Evolutionary conservation across 2,113 vertebrate species (phyloP).

Genomic region (Saguinus midas): DNA sequence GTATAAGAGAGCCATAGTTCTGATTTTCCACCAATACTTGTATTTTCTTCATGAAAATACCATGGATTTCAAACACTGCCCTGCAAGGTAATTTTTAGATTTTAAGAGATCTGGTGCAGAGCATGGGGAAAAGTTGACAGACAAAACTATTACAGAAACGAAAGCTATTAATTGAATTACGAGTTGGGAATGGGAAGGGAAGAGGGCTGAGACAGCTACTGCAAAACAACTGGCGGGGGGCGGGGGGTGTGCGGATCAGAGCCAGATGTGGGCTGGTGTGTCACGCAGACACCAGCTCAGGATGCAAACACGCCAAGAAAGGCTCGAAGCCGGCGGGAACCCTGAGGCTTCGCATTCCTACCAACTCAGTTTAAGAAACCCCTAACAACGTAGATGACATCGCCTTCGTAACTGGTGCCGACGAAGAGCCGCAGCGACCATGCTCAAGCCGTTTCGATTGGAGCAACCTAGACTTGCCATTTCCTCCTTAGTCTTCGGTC

Average conservation of each 20-base stretch:
- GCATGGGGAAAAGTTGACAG: neutral
- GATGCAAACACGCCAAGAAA: neutral
- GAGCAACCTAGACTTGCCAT: neutral
- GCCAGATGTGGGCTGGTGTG: neutral
- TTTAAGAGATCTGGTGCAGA: conserved; percentile 8
- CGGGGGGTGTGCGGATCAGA: neutral
- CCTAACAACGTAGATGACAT: neutral
- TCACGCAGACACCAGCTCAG: neutral
- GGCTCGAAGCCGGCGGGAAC: neutral
- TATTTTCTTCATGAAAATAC: neutral
- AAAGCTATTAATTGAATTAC: neutral
- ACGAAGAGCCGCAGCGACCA: neutral
- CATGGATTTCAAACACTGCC: neutral
- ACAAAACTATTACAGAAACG: neutral
- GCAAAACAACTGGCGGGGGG: neutral
- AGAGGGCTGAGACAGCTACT: neutral
- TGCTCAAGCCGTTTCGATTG: neutral
- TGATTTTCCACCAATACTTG: neutral
- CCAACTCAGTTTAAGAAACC: neutral
- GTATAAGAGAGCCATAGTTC: neutral
- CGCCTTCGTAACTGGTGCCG: neutral
- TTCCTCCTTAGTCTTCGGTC: neutral
- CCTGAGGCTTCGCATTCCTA: neutral
- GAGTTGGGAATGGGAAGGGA: neutral
- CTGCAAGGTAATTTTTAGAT: conserved; percentile 12